These are phyloP conservation scores for Chondrilla cf. caribensis DNA, from an alignment of 37 sponge, comb jelly and placozoan genomes.

Conservation along the genomic window DNA sequence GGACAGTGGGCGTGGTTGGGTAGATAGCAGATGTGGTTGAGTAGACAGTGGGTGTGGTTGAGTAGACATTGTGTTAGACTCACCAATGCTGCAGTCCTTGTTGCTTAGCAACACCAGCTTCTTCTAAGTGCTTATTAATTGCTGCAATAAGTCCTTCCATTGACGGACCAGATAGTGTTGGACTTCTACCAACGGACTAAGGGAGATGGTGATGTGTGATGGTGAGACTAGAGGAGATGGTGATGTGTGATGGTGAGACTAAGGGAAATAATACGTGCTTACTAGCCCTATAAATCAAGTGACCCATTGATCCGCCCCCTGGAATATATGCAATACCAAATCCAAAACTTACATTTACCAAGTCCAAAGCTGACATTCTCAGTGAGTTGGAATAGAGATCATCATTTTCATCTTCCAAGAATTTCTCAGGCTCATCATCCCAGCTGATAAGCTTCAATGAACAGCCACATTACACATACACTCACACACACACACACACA, in stretches of 20 bases:
- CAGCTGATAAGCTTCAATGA: slow-evolving; percentile 40
- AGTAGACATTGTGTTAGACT: not conserved
- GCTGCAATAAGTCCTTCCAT: slow-evolving; percentile 32
- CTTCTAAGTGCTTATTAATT: slow-evolving; percentile 43
- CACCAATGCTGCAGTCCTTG: slow-evolving; percentile 18
- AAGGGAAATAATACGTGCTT: too few relatives aligned
- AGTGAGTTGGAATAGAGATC: slow-evolving; percentile 51
- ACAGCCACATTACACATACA: too few relatives aligned
- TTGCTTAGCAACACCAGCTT: slow-evolving; percentile 15
- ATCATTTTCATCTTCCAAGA: slow-evolving; percentile 71
- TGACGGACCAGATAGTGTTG: not conserved
- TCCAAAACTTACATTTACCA: slow-evolving; percentile 38
- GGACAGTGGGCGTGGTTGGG: too few relatives aligned
- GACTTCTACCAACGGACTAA: slow-evolving; percentile 15
- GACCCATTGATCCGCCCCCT: too few relatives aligned
- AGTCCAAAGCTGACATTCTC: slow-evolving; percentile 51
- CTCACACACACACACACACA: slow-evolving; percentile 6
- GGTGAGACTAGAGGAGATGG: not conserved
- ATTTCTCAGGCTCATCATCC: slow-evolving; percentile 41
- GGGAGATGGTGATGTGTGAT: not conserved
- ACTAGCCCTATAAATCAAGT: too few relatives aligned
- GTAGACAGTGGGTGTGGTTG: too few relatives aligned
- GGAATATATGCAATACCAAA: too few relatives aligned
- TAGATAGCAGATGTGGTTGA: too few relatives aligned
- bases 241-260: too few relatives aligned